A percentile compares a stretch with the other conserved stretches of the same genome.
Conservation (phyloP, 2,888 invertebrate genomes). For the Microctonus brassicae region DNA sequence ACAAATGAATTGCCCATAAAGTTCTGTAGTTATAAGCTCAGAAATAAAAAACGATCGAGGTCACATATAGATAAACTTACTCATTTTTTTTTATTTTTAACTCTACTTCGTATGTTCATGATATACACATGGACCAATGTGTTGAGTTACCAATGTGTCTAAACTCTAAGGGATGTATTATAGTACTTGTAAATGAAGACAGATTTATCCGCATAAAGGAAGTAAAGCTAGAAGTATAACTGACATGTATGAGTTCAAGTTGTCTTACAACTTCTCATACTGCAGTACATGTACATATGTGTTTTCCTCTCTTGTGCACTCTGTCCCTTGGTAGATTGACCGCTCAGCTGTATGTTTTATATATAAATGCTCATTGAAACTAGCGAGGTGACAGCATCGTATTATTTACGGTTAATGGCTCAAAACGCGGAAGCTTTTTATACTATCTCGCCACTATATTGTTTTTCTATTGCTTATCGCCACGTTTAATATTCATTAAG, state of each 20-base stretch:
- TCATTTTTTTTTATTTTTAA: neutral
- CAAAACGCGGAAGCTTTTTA: slow-evolving; percentile 60
- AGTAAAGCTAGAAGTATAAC: neutral
- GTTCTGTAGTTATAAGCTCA: too few species aligned
- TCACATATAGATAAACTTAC: neutral
- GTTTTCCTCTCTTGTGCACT: neutral
- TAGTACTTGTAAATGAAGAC: neutral
- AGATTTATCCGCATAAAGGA: neutral
- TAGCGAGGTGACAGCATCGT: slow-evolving; percentile 48
- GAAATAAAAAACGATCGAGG: neutral
- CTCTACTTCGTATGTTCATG: neutral
- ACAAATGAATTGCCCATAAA: too few species aligned
- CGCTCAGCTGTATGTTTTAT: slow-evolving; percentile 48
- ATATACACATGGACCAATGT: slow-evolving; percentile 4
- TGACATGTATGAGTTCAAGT: too few species aligned
- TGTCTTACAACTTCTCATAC: neutral
- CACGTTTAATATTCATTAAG: too few species aligned
- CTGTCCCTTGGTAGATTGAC: slow-evolving; percentile 57
- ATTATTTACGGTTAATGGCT: slow-evolving; percentile 65
- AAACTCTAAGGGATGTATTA: slow-evolving; percentile 15
- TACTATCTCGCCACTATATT: slow-evolving; percentile 3
- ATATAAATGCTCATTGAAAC: slow-evolving; percentile 33
- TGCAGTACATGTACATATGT: neutral
- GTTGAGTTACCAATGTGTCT: neutral
- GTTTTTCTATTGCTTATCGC: slow-evolving; percentile 6